A percentile compares a stretch with the other conserved stretches of the same genome.
phyloP scores from a whole-genome alignment of 2,797 vertebrate genomes.

The Myripristis murdjan region DNA sequence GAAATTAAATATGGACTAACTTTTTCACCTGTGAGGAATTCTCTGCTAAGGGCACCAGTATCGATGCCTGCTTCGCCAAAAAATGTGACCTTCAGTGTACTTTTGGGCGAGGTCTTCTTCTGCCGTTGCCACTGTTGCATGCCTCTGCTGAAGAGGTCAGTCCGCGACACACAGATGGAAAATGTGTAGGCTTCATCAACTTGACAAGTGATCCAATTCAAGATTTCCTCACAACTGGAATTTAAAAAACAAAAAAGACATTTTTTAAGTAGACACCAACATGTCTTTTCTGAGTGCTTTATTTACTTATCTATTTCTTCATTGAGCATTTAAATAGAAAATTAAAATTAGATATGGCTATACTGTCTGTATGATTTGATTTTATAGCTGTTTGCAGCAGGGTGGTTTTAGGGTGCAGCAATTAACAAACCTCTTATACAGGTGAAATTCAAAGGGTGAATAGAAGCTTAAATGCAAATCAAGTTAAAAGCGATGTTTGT shows the following conservation, averaged over 20 bases:
- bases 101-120: conserved; percentile 5
- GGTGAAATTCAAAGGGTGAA: too few relatives aligned
- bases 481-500: too few relatives aligned
- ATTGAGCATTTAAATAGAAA: too few relatives aligned
- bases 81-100: conserved; percentile 2
- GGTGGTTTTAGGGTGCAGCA: too few relatives aligned
- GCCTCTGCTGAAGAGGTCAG: conserved; percentile 5
- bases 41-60: conserved; percentile 10
- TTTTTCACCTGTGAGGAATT: conserved; percentile 23
- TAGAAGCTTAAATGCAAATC: too few relatives aligned
- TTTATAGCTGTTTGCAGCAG: too few relatives aligned
- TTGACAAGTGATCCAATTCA: conserved; percentile 14
- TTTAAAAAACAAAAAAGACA: not conserved
- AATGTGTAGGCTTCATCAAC: conserved; percentile 10
- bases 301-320: too few relatives aligned
- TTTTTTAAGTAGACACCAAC: too few relatives aligned
- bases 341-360: too few relatives aligned
- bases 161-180: conserved; percentile 7
- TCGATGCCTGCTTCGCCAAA: conserved; percentile 10
- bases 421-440: too few relatives aligned
- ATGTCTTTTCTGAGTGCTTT: too few relatives aligned
- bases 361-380: too few relatives aligned
- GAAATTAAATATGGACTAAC: conserved; percentile 1
- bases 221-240: conserved; percentile 14
- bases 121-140: conserved; percentile 11